Evolutionary conservation across 1,140 invertebrate species (phyloP).

Genomic region (Phenacoccus solenopsis): DNA sequence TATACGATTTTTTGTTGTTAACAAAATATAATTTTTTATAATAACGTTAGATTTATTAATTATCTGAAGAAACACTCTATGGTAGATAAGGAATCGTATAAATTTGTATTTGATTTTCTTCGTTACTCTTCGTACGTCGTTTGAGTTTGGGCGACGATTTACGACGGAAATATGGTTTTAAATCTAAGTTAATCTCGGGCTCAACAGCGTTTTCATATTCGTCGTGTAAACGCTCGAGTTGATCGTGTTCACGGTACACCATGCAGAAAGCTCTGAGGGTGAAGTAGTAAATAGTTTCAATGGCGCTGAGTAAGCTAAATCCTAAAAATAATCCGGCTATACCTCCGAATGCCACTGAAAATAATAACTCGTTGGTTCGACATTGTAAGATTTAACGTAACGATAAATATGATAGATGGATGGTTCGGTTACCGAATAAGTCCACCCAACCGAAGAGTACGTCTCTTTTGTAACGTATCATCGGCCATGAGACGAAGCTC

Average conservation of each 20-base stretch:
- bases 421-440: conserved; percentile 38
- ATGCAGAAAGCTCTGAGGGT: conserved; percentile 41
- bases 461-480: conserved; percentile 56
- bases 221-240: conserved; percentile 23
- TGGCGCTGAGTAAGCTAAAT: conserved; percentile 54
- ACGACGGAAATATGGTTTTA: conserved; percentile 15
- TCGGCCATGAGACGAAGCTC: conserved; percentile 43
- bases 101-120: background rate
- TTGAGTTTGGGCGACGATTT: background rate
- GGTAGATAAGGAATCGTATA: background rate
- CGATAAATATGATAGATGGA: background rate
- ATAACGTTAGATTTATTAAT: background rate
- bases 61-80: background rate
- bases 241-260: conserved; percentile 24
- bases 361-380: background rate
- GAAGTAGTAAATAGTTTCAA: conserved; percentile 44
- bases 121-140: background rate
- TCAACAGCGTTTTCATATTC: conserved; percentile 22
- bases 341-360: conserved; percentile 27
- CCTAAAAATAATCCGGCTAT: conserved; percentile 63
- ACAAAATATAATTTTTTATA: conserved; percentile 12
- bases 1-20: background rate
- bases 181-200: conserved; percentile 20
- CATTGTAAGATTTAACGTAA: background rate
- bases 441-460: conserved; percentile 66